Base-by-base conservation (phyloP, 1,140 invertebrate species). In the Adoxophyes honmai region DNA sequence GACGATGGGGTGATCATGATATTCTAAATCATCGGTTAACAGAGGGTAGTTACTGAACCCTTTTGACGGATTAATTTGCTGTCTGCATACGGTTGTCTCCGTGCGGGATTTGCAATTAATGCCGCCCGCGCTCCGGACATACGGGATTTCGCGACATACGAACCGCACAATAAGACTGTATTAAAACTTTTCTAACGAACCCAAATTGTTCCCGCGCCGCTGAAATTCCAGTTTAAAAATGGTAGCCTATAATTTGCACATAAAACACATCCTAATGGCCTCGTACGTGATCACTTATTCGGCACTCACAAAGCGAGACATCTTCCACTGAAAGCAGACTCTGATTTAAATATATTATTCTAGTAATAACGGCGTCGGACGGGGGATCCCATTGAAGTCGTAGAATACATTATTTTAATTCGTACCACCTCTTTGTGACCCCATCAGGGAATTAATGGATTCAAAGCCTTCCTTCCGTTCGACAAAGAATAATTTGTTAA, bases 391-490 rank as follows among this genome's bases (percentile, higher is more conserved):
- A 86, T 85, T 88, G 81, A 84, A 86, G 74, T 88, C 60, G 77
- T 83, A 86, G 85, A 86, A 88, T 88, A 86, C 78, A 88, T 86
- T 86, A 86, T 88, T 85, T 86, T 88, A 88, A 86, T 88, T 86
- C 72, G 78, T 78, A 84, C 78, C 80, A 85, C 85, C 83, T 88
- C 81, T 85, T 80, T 84, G 83, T 86, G 85, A 88, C 81, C 83
- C 85, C 82, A 81, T 84, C 81, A 77, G 59, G 60, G 75, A 84
- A 88, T 88, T 88, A 86, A 88, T 88, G 84, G 84, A 86, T 86
- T 88, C 85, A 86, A 84, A 88, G 79, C 72, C 78, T 83, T 78
- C 82, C 76, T 86, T 85, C 82, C 85, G 82, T 83, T 82, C 80
- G 73, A 86, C 83, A 86, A 88, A 88, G 85, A 86, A 88, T 88